These are phyloP conservation scores for Alectoris magna DNA, from an alignment of 2,797 vertebrate genomes.

Conservation along the genomic window DNA sequence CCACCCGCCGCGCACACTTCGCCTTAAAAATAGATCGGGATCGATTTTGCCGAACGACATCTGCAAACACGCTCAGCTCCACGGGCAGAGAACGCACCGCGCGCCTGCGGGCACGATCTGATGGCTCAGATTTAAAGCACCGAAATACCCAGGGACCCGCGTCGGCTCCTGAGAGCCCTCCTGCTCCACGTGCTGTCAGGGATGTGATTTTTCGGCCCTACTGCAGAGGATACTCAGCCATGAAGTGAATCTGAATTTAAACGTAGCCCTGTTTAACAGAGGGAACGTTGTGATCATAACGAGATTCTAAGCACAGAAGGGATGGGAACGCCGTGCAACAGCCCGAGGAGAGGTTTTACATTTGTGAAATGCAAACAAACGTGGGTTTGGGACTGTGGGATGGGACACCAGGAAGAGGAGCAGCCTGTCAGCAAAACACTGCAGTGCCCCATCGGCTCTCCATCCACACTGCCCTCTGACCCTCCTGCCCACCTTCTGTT, in stretches of 20 bases:
- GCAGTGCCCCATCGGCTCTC: neutral
- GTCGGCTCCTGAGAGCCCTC: constrained; percentile 38
- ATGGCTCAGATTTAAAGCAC: neutral
- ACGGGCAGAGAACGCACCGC: neutral
- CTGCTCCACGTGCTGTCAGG: constrained; percentile 30
- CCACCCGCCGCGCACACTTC: constrained; percentile 55
- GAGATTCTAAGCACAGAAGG: neutral
- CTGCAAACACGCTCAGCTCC: constrained; percentile 48
- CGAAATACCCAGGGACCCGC: constrained; percentile 10
- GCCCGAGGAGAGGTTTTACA: neutral
- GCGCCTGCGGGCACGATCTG: neutral
- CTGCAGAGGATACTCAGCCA: neutral
- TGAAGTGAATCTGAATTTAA: neutral
- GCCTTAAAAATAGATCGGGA: constrained; percentile 67
- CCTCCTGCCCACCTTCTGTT: neutral
- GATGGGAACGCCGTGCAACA: neutral
- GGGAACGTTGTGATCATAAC: neutral
- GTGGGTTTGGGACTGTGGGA: neutral
- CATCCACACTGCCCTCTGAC: neutral
- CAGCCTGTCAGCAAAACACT: neutral
- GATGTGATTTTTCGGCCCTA: neutral
- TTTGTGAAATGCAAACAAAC: neutral
- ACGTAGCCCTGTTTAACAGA: neutral
- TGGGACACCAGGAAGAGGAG: neutral
- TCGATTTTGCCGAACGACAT: constrained; percentile 46